A percentile compares a stretch with the other conserved stretches of the same genome.
Conservation (phyloP, 2,888 invertebrate genomes). For the Andrena fulva region DNA sequence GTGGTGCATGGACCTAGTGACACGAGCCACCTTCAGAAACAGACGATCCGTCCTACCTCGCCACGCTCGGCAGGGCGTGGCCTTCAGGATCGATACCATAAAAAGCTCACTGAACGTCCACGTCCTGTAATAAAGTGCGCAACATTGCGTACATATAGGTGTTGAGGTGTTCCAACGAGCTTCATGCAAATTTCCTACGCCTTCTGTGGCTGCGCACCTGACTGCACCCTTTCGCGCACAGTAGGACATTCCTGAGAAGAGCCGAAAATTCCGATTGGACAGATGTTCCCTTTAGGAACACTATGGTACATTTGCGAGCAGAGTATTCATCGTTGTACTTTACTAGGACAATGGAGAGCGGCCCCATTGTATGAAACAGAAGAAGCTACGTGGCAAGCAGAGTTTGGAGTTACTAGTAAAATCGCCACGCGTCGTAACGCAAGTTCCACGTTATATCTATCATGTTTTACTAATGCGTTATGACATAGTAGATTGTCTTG, state of each 20-base stretch:
- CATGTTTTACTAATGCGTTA: not conserved
- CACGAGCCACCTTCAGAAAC: slow-evolving; percentile 32
- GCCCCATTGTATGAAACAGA: too few species aligned
- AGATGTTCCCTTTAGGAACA: too few species aligned
- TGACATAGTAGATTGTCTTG: not conserved
- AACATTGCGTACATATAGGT: slow-evolving; percentile 4
- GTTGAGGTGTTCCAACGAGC: slow-evolving; percentile 15
- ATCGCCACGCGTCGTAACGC: not conserved
- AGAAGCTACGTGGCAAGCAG: too few species aligned
- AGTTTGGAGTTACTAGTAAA: not conserved
- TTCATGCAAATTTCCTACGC: slow-evolving; percentile 4
- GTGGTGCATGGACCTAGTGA: slow-evolving; percentile 11
- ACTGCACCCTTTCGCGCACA: slow-evolving; percentile 3
- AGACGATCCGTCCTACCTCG: slow-evolving; percentile 43
- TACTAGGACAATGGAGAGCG: too few species aligned
- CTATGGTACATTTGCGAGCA: too few species aligned
- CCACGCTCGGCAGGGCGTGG: slow-evolving; percentile 74
- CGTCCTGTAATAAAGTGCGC: slow-evolving; percentile 23
- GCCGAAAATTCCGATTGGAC: too few species aligned
- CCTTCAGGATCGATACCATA: slow-evolving; percentile 76
- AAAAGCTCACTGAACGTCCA: slow-evolving; percentile 64
- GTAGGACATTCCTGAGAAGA: too few species aligned
- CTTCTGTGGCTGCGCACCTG: slow-evolving; percentile 11
- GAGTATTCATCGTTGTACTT: too few species aligned
- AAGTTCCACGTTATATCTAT: not conserved